A percentile compares a stretch with the other conserved stretches of the same genome.
Evolutionary conservation across 2,888 invertebrate genomes (phyloP).

Genomic region (Blomia tropicalis): DNA sequence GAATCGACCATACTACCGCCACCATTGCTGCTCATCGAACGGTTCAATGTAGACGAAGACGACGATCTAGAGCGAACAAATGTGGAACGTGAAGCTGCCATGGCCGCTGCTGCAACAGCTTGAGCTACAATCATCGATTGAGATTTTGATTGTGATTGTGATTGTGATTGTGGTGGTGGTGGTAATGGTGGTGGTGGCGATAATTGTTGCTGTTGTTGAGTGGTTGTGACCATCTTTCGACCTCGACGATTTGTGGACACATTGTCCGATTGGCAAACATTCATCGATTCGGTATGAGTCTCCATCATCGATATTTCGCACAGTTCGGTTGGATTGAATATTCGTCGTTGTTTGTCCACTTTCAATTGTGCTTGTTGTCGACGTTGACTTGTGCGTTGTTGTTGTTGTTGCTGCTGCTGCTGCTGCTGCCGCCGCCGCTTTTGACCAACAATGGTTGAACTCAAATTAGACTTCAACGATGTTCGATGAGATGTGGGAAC

Average conservation of each 20-base stretch:
- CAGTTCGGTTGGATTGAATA: slow-evolving; percentile 18
- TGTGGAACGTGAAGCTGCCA: background rate
- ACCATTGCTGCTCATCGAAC: background rate
- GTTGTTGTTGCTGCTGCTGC: background rate
- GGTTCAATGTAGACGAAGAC: background rate
- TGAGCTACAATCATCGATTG: background rate
- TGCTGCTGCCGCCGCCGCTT: no score
- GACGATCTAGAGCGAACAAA: background rate
- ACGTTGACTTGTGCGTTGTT: background rate
- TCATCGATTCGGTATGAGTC: background rate
- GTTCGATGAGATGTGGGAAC: background rate
- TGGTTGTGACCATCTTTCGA: background rate
- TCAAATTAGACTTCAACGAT: background rate
- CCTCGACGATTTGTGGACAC: no score
- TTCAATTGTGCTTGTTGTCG: background rate
- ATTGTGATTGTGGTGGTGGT: background rate
- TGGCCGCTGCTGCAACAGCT: slow-evolving; percentile 8
- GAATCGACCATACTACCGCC: background rate
- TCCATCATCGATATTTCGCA: slow-evolving; percentile 24
- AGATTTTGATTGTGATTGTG: background rate
- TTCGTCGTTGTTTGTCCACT: no score
- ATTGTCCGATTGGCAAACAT: background rate
- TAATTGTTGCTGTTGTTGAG: background rate
- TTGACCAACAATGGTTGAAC: background rate
- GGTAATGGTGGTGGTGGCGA: no score